Evolutionary conservation across 2,113 vertebrate species (phyloP), one percentile per base, ranked within the genome.

Genomic region (Zosterops japonicus): DNA sequence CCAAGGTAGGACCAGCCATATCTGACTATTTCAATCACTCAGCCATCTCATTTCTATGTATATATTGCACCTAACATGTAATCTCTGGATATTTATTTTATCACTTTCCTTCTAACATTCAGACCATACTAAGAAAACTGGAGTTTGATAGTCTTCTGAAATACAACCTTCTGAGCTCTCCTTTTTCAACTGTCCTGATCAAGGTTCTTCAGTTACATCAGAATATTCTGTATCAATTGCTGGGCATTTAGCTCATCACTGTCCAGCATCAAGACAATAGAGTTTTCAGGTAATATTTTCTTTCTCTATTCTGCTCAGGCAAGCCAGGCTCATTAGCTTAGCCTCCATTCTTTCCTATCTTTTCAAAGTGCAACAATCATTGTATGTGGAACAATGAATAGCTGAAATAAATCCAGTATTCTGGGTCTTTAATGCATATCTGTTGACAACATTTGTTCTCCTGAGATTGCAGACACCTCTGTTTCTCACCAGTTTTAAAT

Each of bases 391-490:
- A 47, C 53, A 60, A 44, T 13, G 23, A 33, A 52, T 50, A 46
- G 44, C 33, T 78, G 56, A 91, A 91, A 84, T 29, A 2, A 91
- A 35, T 53, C 19, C 35, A 29, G 9, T 39, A 27, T 13, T 41
- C 18, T 36, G 27, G 5, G 20, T 4, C 56, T 93, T 87, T 60
- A 89, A 60, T 84, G 72, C 11, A 12, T 63, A 52, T 19, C 39
- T 67, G 28, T 67, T 93, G 68, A 97, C 81, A 94, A 59, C 20
- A 63, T 74, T 89, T 93, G 56, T 68, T 49, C 57, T 93, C 83
- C 59, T 83, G 87, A 90, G 42, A 31, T 46, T 92, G 59, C 42
- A 56, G 68, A 82, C 39, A 63, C 24, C 57, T 68, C 47, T 50
- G 19, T 35, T 90, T 78, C 57, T 85, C 67, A 79, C n/a, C 21